Conservation (phyloP, 2,797 vertebrate genomes). For the Phylloscopus collybita region DNA sequence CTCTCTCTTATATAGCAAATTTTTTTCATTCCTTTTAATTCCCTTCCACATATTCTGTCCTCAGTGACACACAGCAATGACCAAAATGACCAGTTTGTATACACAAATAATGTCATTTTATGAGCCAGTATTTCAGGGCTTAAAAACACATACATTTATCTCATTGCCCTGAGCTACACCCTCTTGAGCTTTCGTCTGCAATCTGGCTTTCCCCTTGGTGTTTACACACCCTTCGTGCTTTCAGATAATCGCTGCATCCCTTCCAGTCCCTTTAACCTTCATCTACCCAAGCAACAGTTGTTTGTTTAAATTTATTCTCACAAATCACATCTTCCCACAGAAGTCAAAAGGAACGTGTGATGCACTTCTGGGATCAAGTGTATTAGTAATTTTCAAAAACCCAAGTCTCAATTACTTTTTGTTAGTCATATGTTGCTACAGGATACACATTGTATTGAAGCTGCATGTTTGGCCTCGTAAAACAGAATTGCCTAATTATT, state of each 20-base stretch:
- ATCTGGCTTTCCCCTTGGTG: slow-evolving; percentile 22
- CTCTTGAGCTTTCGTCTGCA: slow-evolving; percentile 36
- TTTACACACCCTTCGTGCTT: slow-evolving; percentile 51
- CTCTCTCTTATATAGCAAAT: background rate
- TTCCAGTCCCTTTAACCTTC: slow-evolving; percentile 8
- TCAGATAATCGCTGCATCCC: background rate
- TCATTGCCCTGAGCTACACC: slow-evolving; percentile 31
- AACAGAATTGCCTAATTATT: slow-evolving; percentile 3
- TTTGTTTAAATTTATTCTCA: slow-evolving; percentile 38
- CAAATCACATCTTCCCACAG: slow-evolving; percentile 22
- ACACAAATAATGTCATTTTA: slow-evolving; percentile 40
- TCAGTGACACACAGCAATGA: background rate
- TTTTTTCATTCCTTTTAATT: background rate
- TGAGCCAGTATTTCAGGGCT: slow-evolving; percentile 12
- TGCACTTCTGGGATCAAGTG: background rate
- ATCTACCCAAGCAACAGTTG: slow-evolving; percentile 11
- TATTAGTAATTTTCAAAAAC: background rate
- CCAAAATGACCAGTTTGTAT: background rate
- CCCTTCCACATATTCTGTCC: background rate
- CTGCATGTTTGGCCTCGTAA: background rate
- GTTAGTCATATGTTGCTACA: background rate
- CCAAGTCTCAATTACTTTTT: background rate
- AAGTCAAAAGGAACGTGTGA: background rate
- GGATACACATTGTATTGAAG: background rate
- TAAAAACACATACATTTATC: slow-evolving; percentile 36